phyloP scores from a whole-genome alignment of 1,140 invertebrate species.

The Ericerus pela region DNA sequence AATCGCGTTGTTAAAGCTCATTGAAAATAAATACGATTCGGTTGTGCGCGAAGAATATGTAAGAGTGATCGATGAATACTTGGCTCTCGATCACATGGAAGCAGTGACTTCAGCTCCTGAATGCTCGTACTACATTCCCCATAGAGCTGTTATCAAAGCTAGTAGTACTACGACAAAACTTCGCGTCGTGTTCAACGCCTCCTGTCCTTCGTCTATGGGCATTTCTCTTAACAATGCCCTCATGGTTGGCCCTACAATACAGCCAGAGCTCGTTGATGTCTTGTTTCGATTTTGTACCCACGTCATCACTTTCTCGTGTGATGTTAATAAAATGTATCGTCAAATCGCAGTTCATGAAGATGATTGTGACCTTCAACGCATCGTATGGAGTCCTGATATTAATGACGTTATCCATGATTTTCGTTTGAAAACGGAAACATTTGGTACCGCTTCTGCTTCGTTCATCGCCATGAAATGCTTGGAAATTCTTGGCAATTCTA shows the following conservation, averaged over 20 bases:
- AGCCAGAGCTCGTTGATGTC: constrained; percentile 20
- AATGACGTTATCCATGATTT: constrained; percentile 24
- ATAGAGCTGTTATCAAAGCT: constrained; percentile 24
- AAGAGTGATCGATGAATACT: not conserved
- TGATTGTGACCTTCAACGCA: constrained; percentile 24
- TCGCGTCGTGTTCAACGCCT: constrained; percentile 25
- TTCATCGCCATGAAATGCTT: constrained; percentile 27
- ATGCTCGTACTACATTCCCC: constrained; percentile 23
- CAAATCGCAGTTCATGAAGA: constrained; percentile 23
- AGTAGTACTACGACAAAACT: constrained; percentile 23
- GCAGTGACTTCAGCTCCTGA: not conserved
- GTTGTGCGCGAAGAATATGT: not conserved
- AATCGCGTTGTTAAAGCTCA: not conserved
- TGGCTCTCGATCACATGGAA: constrained; percentile 1
- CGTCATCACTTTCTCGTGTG: constrained; percentile 22
- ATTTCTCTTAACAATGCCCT: constrained; percentile 15
- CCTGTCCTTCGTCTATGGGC: constrained; percentile 7
- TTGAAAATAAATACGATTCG: not conserved
- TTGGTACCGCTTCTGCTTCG: constrained; percentile 26
- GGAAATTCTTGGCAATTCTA: constrained; percentile 2
- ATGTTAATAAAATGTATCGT: constrained; percentile 32
- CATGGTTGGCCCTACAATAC: constrained; percentile 16
- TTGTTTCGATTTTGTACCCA: constrained; percentile 22
- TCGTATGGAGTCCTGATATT: constrained; percentile 12
- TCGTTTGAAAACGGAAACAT: constrained; percentile 26